Evolutionary conservation across 2,888 invertebrate species (phyloP).

Genomic region (Drosophila diplacantha): DNA sequence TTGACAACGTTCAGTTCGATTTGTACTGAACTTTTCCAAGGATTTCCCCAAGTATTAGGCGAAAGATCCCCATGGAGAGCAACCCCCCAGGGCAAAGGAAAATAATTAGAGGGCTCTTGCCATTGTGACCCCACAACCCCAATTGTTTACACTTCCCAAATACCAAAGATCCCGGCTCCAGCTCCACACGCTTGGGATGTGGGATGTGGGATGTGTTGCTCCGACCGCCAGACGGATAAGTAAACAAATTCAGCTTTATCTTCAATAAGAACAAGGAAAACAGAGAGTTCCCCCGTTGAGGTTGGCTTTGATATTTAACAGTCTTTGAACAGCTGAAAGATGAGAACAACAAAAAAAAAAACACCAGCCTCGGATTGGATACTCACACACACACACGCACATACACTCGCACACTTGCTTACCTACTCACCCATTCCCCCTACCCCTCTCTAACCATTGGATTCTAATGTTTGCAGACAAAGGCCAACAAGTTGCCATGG

Average conservation of each 20-base stretch:
- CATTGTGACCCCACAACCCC: slow-evolving; percentile 13
- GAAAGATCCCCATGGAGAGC: neutral
- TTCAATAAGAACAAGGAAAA: slow-evolving; percentile 49
- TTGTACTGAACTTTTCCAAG: neutral
- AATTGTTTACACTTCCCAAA: slow-evolving; percentile 10
- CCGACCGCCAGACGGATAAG: slow-evolving; percentile 24
- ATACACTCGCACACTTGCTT: neutral
- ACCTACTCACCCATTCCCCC: neutral
- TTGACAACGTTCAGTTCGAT: neutral
- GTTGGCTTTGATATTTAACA: slow-evolving; percentile 37
- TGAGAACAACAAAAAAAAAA: slow-evolving; percentile 30
- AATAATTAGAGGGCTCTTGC: slow-evolving; percentile 14
- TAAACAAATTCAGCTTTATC: slow-evolving; percentile 69
- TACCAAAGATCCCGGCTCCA: slow-evolving; percentile 1
- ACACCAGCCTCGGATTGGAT: slow-evolving; percentile 19
- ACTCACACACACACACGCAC: neutral
- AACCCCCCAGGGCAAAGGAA: neutral
- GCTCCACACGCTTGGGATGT: slow-evolving; percentile 1
- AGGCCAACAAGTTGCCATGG: slow-evolving; percentile 43
- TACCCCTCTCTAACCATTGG: neutral
- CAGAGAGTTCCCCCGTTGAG: slow-evolving; percentile 26
- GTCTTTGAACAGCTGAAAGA: slow-evolving; percentile 42
- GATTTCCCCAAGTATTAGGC: neutral
- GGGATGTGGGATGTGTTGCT: slow-evolving; percentile 2
- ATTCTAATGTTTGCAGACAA: slow-evolving; percentile 32